Conservation (phyloP, 2,113 vertebrate species). For the Chionis minor region DNA sequence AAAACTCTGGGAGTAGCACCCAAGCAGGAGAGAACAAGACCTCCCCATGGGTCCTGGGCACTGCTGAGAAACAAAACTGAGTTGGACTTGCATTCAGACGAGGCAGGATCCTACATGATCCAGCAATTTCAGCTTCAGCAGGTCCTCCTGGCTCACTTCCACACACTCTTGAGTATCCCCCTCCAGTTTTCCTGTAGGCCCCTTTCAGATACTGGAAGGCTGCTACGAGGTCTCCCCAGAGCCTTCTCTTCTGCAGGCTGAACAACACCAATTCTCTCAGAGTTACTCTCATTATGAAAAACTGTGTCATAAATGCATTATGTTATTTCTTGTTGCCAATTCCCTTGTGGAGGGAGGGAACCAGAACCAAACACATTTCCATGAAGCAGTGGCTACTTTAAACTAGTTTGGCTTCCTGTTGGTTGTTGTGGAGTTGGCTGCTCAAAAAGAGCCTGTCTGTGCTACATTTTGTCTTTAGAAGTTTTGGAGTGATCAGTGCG, state of each 20-base stretch:
- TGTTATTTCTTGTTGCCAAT: not conserved
- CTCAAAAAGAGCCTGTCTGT: not conserved
- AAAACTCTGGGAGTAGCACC: not conserved
- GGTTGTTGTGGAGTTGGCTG: not conserved
- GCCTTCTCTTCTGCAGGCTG: not conserved
- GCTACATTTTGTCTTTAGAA: not conserved
- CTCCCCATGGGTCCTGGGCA: not conserved
- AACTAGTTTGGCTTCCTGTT: not conserved
- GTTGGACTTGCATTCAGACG: not conserved
- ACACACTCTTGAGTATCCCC: not conserved
- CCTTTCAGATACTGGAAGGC: not conserved
- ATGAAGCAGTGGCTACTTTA: not conserved
- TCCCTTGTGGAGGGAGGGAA: not conserved
- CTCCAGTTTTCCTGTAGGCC: not conserved
- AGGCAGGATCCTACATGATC: not conserved
- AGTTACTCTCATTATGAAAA: not conserved
- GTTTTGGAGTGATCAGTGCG: not conserved
- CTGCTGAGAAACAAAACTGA: not conserved
- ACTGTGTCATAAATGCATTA: not conserved
- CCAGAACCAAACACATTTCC: not conserved
- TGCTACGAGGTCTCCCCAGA: not conserved
- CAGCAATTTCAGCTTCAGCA: not conserved
- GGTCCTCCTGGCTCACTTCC: not conserved
- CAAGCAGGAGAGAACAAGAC: not conserved
- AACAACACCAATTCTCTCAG: not conserved